Percentiles rank a stretch among this genome's conserved stretches.
These are phyloP conservation scores for Neuroterus valhalla DNA, from an alignment of 1,140 invertebrate genomes.

Conservation along the genomic window DNA sequence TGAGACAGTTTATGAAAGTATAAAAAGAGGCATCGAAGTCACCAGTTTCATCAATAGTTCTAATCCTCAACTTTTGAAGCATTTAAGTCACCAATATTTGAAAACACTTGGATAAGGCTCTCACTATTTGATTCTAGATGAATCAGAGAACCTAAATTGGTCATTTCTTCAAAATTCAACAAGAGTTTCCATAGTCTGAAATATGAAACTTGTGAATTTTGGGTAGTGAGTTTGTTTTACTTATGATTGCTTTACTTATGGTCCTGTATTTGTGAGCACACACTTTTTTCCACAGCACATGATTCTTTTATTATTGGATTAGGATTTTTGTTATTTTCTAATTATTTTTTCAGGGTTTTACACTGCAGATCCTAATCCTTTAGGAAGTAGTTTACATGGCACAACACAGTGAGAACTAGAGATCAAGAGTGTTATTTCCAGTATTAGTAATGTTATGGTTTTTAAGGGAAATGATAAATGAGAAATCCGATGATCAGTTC, in stretches of 20 bases:
- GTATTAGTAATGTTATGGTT: conserved; percentile 31
- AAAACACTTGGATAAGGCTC: not conserved
- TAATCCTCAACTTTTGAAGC: not conserved
- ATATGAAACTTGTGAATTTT: too few species aligned
- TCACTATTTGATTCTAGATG: not conserved
- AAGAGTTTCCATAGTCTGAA: too few species aligned
- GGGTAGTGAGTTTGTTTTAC: too few species aligned
- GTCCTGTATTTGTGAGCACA: too few species aligned
- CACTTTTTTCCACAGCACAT: too few species aligned
- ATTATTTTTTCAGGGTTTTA: too few species aligned
- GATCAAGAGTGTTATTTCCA: conserved; percentile 30
- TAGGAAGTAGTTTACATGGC: not conserved
- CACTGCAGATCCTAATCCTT: too few species aligned
- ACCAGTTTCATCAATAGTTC: not conserved
- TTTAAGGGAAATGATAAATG: conserved; percentile 17
- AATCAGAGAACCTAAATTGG: conserved; percentile 11
- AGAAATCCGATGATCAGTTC: conserved; percentile 60
- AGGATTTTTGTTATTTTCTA: too few species aligned
- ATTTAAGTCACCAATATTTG: not conserved
- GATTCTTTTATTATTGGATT: too few species aligned
- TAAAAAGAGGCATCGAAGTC: conserved; percentile 10
- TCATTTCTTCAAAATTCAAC: not conserved
- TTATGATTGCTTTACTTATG: too few species aligned
- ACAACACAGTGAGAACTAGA: not conserved
- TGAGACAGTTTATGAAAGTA: not conserved